These are phyloP conservation scores for Tholera decimalis DNA, from an alignment of 2,888 invertebrate genomes.

Conservation along the genomic window DNA sequence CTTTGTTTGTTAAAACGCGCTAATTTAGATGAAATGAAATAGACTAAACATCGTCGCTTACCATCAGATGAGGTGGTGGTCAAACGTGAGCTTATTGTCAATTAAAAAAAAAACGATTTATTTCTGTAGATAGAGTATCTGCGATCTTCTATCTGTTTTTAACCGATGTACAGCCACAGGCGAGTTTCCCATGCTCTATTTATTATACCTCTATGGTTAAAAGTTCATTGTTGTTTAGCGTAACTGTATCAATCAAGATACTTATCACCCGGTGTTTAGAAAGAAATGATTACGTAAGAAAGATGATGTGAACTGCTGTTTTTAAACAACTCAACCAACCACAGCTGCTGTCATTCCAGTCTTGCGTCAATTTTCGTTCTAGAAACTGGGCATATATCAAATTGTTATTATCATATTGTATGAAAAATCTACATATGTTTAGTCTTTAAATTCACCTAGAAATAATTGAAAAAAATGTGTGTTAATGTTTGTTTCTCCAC, in stretches of 20 bases:
- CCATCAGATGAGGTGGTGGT: too few relatives aligned
- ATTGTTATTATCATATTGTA: slow-evolving; percentile 36
- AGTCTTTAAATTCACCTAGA: slow-evolving; percentile 12
- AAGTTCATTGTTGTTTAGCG: slow-evolving; percentile 34
- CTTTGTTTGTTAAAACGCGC: too few relatives aligned
- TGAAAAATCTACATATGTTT: slow-evolving; percentile 23
- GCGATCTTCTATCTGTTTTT: too few relatives aligned
- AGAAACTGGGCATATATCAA: slow-evolving; percentile 32
- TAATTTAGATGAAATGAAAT: too few relatives aligned
- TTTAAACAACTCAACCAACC: background rate
- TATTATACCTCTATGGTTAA: too few relatives aligned
- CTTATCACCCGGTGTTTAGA: background rate
- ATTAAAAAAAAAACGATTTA: too few relatives aligned
- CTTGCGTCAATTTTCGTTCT: background rate
- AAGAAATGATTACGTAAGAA: background rate
- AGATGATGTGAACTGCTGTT: background rate
- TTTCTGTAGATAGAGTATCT: too few relatives aligned
- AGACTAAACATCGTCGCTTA: too few relatives aligned
- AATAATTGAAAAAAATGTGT: slow-evolving; percentile 37
- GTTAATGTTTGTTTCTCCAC: slow-evolving; percentile 8
- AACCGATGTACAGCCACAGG: too few relatives aligned
- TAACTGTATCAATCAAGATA: slow-evolving; percentile 35
- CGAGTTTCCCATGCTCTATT: too few relatives aligned
- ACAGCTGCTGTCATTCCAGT: background rate
- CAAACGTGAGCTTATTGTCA: too few relatives aligned